Base-by-base conservation (phyloP, 2,797 vertebrate genomes). In the Sebastes trivittatus region DNA sequence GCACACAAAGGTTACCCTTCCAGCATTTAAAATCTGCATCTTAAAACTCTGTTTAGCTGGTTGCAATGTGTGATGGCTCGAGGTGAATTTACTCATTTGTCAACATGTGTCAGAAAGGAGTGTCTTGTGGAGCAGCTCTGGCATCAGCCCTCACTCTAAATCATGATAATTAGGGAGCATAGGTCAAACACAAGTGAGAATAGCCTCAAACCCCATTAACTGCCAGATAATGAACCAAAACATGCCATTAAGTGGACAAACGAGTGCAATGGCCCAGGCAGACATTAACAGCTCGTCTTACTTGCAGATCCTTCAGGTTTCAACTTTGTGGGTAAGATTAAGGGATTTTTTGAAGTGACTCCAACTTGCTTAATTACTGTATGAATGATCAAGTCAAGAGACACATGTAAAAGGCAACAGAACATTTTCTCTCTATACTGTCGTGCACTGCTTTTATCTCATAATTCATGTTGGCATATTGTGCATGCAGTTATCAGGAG, bases 201-300 rank as follows among this genome's bases (percentile, higher is more conserved):
- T 60, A 82, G 69, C 71, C 76, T 67, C 76, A 2, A 60, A 74
- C 61, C 32, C 80, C 79, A 86, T 84, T 90, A 86, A 82, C 65
- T 1, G 3, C 9, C 71, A 77, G 80, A 83, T 87, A 89, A 93
- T 89, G 83, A 90, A 87, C 77, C 83, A 76, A 80, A 87, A 81
- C 70, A 80, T 10, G 42, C 54, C 81, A 83, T 89, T 91, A 89
- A 60, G 70, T 87, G 80, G 80, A 87, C 78, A 92, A 90, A 93
- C 81, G 86, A 86, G 81, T 71, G 58, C 80, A 86, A 89, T 83
- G 81, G 72, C 77, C 63, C 81, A 74, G 38, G 5, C 25, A 83
- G 52, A 68, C 76, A 80, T 75, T 81, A 87, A 78, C 55, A 85
- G 34, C 16, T 65, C 36, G 9, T 20, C 11, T 61, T 58, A 70